Evolutionary conservation across 2,797 vertebrate species (phyloP).

Genomic region (Australoheros facetus): DNA sequence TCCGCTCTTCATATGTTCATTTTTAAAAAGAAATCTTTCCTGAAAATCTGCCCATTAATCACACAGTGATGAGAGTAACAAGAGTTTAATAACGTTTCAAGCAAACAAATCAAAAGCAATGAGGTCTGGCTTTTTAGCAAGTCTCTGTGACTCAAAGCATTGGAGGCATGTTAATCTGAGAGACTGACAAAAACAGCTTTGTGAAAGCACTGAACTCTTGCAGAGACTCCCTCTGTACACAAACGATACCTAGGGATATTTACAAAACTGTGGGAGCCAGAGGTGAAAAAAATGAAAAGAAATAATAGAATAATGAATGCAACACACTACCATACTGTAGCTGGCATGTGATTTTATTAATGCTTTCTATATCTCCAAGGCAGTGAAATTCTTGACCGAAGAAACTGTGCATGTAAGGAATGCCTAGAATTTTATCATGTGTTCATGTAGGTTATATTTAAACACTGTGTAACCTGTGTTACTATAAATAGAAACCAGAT

Average conservation of each 20-base stretch:
- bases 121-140: slow-evolving; percentile 70
- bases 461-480: slow-evolving; percentile 1
- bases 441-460: slow-evolving; percentile 50
- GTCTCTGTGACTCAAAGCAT: slow-evolving; percentile 63
- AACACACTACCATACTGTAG: slow-evolving; percentile 42
- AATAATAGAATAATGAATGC: slow-evolving; percentile 64
- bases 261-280: slow-evolving; percentile 43
- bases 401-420: slow-evolving; percentile 13
- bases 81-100: slow-evolving; percentile 76
- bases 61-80: slow-evolving; percentile 70
- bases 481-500: slow-evolving; percentile 47
- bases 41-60: slow-evolving; percentile 77
- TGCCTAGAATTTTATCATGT: slow-evolving; percentile 23
- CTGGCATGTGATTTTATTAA: slow-evolving; percentile 37
- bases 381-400: slow-evolving; percentile 33
- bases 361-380: slow-evolving; percentile 34
- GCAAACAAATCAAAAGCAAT: slow-evolving; percentile 76
- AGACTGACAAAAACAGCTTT: slow-evolving; percentile 70
- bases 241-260: slow-evolving; percentile 42
- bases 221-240: slow-evolving; percentile 67
- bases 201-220: slow-evolving; percentile 71
- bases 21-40: slow-evolving; percentile 56
- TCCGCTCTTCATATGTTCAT: slow-evolving; percentile 45
- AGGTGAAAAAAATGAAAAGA: slow-evolving; percentile 11
- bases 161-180: slow-evolving; percentile 63